Conservation (phyloP, 2,113 vertebrate species). For the Fukomys damarensis region DNA sequence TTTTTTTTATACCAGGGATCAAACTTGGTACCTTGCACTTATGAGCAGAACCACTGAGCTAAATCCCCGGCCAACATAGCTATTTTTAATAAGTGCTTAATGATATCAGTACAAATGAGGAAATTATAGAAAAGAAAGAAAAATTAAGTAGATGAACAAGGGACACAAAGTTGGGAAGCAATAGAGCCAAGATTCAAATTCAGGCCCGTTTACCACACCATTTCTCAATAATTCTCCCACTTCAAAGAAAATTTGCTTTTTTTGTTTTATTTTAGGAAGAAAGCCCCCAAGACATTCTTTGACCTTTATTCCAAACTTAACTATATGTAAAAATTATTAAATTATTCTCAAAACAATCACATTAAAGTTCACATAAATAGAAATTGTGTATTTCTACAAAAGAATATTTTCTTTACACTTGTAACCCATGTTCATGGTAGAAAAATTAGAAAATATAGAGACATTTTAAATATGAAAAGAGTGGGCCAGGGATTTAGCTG, state of each 20-base stretch:
- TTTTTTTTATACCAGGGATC: too few relatives aligned
- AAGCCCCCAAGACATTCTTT: background rate
- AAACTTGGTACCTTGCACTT: too few relatives aligned
- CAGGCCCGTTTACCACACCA: background rate
- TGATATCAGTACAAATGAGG: background rate
- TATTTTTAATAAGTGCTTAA: constrained; percentile 22
- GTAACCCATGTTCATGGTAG: background rate
- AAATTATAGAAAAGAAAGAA: constrained; percentile 35
- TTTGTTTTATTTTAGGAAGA: background rate
- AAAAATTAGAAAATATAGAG: constrained; percentile 19
- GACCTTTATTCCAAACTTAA: background rate
- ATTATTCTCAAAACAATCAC: constrained; percentile 45
- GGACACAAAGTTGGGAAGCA: background rate
- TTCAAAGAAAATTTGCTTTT: background rate
- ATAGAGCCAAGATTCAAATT: constrained; percentile 4
- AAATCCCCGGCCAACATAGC: too few relatives aligned
- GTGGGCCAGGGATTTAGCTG: too few relatives aligned
- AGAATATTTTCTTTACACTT: background rate
- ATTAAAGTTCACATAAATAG: background rate
- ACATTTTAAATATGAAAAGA: constrained; percentile 37
- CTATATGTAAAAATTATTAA: constrained; percentile 20
- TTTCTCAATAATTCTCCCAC: constrained; percentile 42
- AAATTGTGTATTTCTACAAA: constrained; percentile 44
- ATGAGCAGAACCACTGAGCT: too few relatives aligned
- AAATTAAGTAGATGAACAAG: background rate